Conservation (phyloP, 2,888 invertebrate species). For the Aleiodes alternator region DNA sequence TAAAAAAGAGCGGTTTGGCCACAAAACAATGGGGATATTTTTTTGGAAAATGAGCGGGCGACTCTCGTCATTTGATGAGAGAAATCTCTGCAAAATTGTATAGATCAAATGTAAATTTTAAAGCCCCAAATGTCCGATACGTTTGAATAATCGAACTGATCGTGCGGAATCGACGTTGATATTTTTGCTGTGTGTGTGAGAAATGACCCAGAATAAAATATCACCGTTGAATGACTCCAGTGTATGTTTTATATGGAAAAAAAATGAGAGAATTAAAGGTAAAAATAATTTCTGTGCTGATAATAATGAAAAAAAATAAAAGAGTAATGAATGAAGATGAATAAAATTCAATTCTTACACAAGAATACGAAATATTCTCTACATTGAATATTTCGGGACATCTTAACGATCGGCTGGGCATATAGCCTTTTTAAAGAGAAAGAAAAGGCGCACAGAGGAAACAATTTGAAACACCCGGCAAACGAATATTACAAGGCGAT, state of each 20-base stretch:
- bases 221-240: conserved; percentile 10
- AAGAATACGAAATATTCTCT: conserved; percentile 7
- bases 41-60: background rate
- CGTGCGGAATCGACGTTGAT: conserved; percentile 34
- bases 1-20: background rate
- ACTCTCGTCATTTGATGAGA: conserved; percentile 27
- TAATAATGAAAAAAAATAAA: background rate
- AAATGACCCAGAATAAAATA: conserved; percentile 33
- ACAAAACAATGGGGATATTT: background rate
- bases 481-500: conserved; percentile 72
- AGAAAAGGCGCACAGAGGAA: conserved; percentile 61
- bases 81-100: background rate
- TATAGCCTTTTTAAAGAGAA: conserved; percentile 27
- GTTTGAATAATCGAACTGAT: conserved; percentile 40
- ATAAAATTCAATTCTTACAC: background rate
- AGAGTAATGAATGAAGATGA: background rate
- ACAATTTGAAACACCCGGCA: conserved; percentile 72
- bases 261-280: conserved; percentile 12
- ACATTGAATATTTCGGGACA: conserved; percentile 27
- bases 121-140: conserved; percentile 20
- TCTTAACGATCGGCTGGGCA: conserved; percentile 43
- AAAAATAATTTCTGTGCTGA: background rate
- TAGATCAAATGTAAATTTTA: background rate
- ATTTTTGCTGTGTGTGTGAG: conserved; percentile 14
- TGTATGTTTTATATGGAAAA: background rate